These are phyloP conservation scores for Forbesichthys papilliferus DNA, from an alignment of 2,113 vertebrate genomes.

Conservation along the genomic window DNA sequence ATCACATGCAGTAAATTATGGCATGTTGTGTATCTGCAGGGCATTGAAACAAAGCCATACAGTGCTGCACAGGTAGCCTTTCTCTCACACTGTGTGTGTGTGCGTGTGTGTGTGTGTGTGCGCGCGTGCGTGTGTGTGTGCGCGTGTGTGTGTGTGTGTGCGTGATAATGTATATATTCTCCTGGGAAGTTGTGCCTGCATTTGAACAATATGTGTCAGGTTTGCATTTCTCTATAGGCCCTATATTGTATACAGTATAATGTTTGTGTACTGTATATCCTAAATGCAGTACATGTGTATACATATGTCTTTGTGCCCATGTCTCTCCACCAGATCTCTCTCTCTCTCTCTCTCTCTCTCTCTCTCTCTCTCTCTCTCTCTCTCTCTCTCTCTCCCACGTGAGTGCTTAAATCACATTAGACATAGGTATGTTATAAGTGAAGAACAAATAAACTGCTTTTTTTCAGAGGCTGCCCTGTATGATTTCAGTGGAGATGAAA, in stretches of 20 bases:
- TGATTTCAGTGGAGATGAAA: slow-evolving; percentile 25
- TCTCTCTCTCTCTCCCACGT: neutral
- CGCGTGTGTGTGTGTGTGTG: too few relatives aligned
- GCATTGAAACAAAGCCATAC: neutral
- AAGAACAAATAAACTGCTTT: slow-evolving; percentile 9
- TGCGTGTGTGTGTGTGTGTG: too few relatives aligned
- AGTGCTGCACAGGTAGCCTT: slow-evolving; percentile 38
- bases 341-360: neutral
- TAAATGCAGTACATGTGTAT: neutral
- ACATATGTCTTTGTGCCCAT: slow-evolving; percentile 18
- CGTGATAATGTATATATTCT: too few relatives aligned
- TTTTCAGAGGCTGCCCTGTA: neutral
- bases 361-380: neutral
- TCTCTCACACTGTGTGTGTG: slow-evolving; percentile 7
- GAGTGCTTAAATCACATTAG: slow-evolving; percentile 9
- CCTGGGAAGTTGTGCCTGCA: too few relatives aligned
- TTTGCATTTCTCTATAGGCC: too few relatives aligned
- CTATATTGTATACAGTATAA: neutral
- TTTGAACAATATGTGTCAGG: too few relatives aligned
- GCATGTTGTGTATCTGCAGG: slow-evolving; percentile 33
- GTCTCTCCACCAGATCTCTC: neutral
- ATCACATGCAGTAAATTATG: slow-evolving; percentile 43
- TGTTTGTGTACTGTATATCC: neutral
- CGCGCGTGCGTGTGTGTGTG: too few relatives aligned
- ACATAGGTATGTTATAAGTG: slow-evolving; percentile 7